phyloP scores from a whole-genome alignment of 1,140 invertebrate genomes.

The Euura lappo region DNA sequence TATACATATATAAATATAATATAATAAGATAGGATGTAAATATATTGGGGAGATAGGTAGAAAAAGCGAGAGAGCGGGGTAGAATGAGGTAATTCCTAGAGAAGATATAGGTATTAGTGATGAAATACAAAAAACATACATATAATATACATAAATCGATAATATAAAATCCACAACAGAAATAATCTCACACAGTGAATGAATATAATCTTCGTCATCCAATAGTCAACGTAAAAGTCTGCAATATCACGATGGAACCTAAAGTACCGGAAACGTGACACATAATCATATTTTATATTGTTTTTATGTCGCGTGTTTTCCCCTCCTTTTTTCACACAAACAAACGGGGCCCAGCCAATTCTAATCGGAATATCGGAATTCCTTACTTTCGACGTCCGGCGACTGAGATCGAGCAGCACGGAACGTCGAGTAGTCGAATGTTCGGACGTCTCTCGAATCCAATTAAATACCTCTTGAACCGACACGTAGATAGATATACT shows the following conservation, averaged over 20 bases:
- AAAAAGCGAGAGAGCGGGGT: not conserved
- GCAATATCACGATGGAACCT: slow-evolving; percentile 25
- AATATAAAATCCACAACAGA: not conserved
- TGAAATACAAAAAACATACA: not conserved
- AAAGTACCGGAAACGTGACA: slow-evolving; percentile 24
- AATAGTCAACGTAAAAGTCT: slow-evolving; percentile 49
- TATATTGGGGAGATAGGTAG: not conserved
- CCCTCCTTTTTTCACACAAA: slow-evolving; percentile 15
- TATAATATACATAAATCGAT: not conserved
- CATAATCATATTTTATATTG: slow-evolving; percentile 50
- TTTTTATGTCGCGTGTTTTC: slow-evolving; percentile 32
- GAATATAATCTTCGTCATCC: slow-evolving; percentile 46
- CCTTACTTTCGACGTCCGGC: not conserved
- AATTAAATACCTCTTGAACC: no score
- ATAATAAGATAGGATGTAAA: not conserved
- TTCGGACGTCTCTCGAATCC: not conserved
- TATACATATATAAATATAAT: no score
- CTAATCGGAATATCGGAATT: not conserved
- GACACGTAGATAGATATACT: not conserved
- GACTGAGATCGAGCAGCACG: not conserved
- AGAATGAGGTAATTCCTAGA: not conserved
- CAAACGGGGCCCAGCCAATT: slow-evolving; percentile 21
- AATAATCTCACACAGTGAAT: not conserved
- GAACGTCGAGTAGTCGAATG: not conserved
- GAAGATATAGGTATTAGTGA: not conserved